Conservation (phyloP, 2,888 invertebrate species). For the Mythimna lalbum region DNA sequence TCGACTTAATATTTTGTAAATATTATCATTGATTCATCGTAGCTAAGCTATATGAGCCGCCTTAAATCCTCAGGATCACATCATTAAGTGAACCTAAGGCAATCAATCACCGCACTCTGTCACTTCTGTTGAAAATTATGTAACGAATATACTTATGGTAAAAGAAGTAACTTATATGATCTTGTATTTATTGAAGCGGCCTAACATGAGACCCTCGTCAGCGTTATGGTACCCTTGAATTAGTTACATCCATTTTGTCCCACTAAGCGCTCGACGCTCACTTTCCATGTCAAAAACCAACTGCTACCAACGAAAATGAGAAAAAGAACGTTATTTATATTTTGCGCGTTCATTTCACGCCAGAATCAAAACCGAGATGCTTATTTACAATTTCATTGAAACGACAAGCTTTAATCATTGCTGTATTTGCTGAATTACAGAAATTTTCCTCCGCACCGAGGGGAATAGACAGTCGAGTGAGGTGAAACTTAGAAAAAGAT, state of each 20-base stretch:
- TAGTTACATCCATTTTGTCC: slow-evolving; percentile 54
- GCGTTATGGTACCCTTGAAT: slow-evolving; percentile 50
- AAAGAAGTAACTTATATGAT: slow-evolving; percentile 41
- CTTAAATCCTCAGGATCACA: slow-evolving; percentile 21
- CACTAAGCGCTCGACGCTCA: slow-evolving; percentile 41
- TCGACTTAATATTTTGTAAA: slow-evolving; percentile 6
- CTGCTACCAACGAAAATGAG: slow-evolving; percentile 47
- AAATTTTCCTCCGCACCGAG: slow-evolving; percentile 40
- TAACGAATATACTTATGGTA: slow-evolving; percentile 27
- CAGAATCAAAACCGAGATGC: slow-evolving; percentile 35
- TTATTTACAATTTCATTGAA: slow-evolving; percentile 50
- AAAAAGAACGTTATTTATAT: slow-evolving; percentile 36
- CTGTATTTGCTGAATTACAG: slow-evolving; percentile 36
- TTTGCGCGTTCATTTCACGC: slow-evolving; percentile 36
- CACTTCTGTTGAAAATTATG: slow-evolving; percentile 38
- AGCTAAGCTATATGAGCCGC: not conserved
- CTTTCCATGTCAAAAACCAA: slow-evolving; percentile 39
- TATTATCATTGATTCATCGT: slow-evolving; percentile 23
- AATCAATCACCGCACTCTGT: slow-evolving; percentile 50
- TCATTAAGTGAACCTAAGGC: slow-evolving; percentile 43
- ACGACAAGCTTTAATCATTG: slow-evolving; percentile 59
- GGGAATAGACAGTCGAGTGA: slow-evolving; percentile 45
- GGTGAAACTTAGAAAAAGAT: slow-evolving; percentile 63
- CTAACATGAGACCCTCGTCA: slow-evolving; percentile 51
- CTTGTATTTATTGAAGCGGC: slow-evolving; percentile 39